Percentiles rank a stretch among this genome's conserved stretches.
Conservation (phyloP, 2,797 vertebrate genomes). For the Pogonophryne albipinna region DNA sequence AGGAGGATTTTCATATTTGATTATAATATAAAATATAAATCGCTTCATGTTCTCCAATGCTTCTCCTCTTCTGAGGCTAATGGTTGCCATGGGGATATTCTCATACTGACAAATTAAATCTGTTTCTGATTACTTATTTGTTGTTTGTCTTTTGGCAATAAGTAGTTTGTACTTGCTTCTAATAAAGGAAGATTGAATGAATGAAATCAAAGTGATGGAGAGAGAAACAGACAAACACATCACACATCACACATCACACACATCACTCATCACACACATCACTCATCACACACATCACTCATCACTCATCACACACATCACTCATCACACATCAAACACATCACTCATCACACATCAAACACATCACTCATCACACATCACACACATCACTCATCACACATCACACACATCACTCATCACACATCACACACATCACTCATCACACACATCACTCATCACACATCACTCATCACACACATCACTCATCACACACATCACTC, state of each 20-base stretch:
- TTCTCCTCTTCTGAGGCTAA: conserved; percentile 7
- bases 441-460: background rate
- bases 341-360: no score
- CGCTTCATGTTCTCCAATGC: background rate
- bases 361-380: no score
- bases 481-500: background rate
- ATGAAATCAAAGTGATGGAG: no score
- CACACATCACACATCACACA: background rate
- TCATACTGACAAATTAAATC: conserved; percentile 45
- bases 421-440: background rate
- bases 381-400: background rate
- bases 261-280: background rate
- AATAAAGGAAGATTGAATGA: background rate
- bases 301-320: no score
- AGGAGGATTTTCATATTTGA: conserved; percentile 6
- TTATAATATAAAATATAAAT: background rate
- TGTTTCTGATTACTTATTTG: conserved; percentile 24
- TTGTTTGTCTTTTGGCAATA: conserved; percentile 15
- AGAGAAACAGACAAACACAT: no score
- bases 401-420: background rate
- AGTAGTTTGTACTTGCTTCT: conserved; percentile 27
- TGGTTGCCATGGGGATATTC: conserved; percentile 30
- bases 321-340: background rate
- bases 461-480: background rate
- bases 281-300: background rate